Evolutionary conservation across 2,113 vertebrate species (phyloP).

Genomic region (Campylorhamphus procurvoides): DNA sequence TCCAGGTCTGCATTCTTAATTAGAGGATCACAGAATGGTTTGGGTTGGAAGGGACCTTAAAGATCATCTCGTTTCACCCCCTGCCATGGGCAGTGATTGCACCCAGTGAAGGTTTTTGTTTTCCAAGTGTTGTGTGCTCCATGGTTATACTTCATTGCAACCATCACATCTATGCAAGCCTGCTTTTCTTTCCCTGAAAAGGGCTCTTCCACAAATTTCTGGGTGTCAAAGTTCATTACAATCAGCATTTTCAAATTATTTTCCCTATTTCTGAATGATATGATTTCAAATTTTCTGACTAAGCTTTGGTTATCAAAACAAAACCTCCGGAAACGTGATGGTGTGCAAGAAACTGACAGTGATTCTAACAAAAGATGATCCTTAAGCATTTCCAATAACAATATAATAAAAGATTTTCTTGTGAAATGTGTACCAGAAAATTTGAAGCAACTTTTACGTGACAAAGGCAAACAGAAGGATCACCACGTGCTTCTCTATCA

Average conservation of each 20-base stretch:
- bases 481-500: neutral
- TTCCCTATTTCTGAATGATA: neutral
- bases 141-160: rapidly evolving
- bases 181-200: neutral
- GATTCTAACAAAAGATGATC: neutral
- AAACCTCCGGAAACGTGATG: neutral
- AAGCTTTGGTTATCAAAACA: neutral
- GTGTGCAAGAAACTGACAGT: neutral
- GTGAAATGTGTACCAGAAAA: neutral
- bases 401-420: neutral
- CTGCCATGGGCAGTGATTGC: neutral
- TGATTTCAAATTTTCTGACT: neutral
- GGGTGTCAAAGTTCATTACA: neutral
- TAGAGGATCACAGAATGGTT: neutral
- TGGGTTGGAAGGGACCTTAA: neutral
- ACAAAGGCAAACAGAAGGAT: neutral
- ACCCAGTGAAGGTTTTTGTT: neutral
- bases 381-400: neutral
- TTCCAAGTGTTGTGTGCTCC: neutral
- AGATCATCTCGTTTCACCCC: neutral
- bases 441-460: neutral
- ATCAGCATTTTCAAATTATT: neutral
- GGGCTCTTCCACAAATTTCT: neutral
- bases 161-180: neutral
- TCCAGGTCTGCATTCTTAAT: neutral